These are phyloP conservation scores for Epistrophe grossulariae DNA, from an alignment of 2,888 invertebrate genomes.

Conservation along the genomic window DNA sequence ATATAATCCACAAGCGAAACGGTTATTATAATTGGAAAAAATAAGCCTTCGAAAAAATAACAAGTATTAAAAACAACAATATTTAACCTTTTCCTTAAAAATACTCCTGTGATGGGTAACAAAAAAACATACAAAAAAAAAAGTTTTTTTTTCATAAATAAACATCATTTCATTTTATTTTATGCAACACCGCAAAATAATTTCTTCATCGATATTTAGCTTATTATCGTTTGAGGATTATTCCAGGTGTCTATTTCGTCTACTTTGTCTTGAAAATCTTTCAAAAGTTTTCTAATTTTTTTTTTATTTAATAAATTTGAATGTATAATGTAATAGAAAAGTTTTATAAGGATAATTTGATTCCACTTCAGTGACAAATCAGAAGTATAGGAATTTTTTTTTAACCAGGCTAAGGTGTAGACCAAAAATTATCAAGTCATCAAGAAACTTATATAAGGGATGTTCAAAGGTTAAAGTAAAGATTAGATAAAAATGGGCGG, in stretches of 20 bases:
- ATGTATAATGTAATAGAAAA: conserved; percentile 68
- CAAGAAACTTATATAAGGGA: not conserved
- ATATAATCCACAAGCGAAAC: too few species aligned
- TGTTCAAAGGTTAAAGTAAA: not conserved
- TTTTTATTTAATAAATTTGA: conserved; percentile 37
- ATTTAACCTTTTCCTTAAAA: too few species aligned
- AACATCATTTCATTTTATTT: conserved; percentile 31
- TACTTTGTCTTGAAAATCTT: not conserved
- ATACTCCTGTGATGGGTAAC: too few species aligned
- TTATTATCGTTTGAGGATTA: conserved; percentile 47
- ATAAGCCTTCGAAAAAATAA: too few species aligned
- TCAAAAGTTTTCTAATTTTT: conserved; percentile 53
- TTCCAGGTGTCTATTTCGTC: conserved; percentile 33
- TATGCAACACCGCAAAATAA: conserved; percentile 24
- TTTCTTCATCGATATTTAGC: conserved; percentile 13
- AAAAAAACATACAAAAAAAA: too few species aligned
- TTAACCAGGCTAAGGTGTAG: conserved; percentile 4
- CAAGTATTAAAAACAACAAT: too few species aligned
- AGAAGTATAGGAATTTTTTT: not conserved
- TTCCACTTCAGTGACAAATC: conserved; percentile 61
- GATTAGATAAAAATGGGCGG: not conserved
- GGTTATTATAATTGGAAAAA: too few species aligned
- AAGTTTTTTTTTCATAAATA: not conserved
- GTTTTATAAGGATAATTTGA: conserved; percentile 38
- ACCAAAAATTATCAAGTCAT: not conserved